Evolutionary conservation across 2,797 vertebrate species (phyloP), one percentile per base, ranked within the genome.

Genomic region (Atherinosoma microstoma): DNA sequence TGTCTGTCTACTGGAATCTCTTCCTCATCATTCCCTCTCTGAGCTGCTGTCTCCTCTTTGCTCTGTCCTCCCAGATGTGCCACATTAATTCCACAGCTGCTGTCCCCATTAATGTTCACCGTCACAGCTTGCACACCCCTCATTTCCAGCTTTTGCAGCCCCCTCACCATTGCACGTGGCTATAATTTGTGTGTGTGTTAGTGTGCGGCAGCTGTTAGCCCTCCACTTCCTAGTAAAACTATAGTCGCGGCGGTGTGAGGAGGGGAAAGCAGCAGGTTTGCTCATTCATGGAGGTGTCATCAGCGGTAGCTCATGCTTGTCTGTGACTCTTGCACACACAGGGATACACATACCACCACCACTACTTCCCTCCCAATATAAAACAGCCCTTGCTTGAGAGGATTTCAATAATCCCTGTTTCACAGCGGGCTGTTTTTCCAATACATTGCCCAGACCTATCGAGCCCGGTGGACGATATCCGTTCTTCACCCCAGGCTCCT

Each of bases 1-100:
- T 71, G 35, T 78, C 67, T 71, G 64, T 84, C 73, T 60, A 7
- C 67, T 73, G 67, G 73, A 64, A 58, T 82, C 78, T 78, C 69
- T 78, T 71, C 73, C 64, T 78, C 78, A 61, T 76, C 75, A 16
- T 72, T 79, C 64, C 59, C 67, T 83, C 75, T 76, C 73, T 10
- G 69, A 70, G 58, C 65, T 29, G 64, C 75, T 36, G 71, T 87
- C 73, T 75, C 76, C 64, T 68, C 73, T 70, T 62, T 45, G 61
- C 83, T 83, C 80, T 58, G 75, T 94, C 88, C 87, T 89, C 89
- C 92, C 92, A 94, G 91, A 93, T 93, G 93, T 92, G 91, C 87
- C 60, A 75, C 91, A 93, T 92, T 94, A 93, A 93, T 92, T 94
- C 92, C 91, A 92, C 94, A 94, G 91, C 91, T 94, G 94, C 85